Conservation (phyloP, 2,888 invertebrate genomes). For the Lepidonotus clava region DNA sequence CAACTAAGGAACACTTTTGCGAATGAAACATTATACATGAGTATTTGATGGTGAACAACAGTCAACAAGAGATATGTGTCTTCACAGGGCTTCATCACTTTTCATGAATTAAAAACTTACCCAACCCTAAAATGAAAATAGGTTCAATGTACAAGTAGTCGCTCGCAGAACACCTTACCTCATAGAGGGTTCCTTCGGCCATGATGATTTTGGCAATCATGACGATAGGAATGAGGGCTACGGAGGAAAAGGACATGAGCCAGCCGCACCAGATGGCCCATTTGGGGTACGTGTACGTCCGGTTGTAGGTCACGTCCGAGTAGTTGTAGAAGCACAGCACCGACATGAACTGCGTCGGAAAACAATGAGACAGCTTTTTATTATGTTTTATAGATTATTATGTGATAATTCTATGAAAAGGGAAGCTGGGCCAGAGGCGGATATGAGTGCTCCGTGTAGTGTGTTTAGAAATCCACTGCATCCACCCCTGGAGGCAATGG, state of each 20-base stretch:
- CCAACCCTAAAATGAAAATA: not conserved
- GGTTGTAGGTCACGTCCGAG: slow-evolving; percentile 72
- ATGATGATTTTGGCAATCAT: slow-evolving; percentile 51
- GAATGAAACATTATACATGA: too few relatives aligned
- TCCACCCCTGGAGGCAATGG: too few relatives aligned
- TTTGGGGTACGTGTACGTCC: slow-evolving; percentile 80
- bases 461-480: too few relatives aligned
- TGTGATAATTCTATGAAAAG: too few relatives aligned
- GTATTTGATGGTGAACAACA: too few relatives aligned
- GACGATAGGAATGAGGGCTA: slow-evolving; percentile 57
- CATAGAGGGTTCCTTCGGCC: slow-evolving; percentile 26
- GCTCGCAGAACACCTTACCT: not conserved
- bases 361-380: too few relatives aligned
- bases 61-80: not conserved
- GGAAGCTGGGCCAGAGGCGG: too few relatives aligned
- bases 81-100: not conserved
- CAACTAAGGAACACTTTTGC: too few relatives aligned
- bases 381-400: too few relatives aligned
- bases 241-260: slow-evolving; percentile 62
- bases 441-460: too few relatives aligned
- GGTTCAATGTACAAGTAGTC: not conserved
- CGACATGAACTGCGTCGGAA: slow-evolving; percentile 23
- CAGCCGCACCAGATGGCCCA: slow-evolving; percentile 79
- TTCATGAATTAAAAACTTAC: slow-evolving; percentile 21
- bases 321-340: slow-evolving; percentile 63